Evolutionary conservation across 1,140 invertebrate species (phyloP), one percentile per base, ranked within the genome.

Genomic region (Bombus pyrosoma): DNA sequence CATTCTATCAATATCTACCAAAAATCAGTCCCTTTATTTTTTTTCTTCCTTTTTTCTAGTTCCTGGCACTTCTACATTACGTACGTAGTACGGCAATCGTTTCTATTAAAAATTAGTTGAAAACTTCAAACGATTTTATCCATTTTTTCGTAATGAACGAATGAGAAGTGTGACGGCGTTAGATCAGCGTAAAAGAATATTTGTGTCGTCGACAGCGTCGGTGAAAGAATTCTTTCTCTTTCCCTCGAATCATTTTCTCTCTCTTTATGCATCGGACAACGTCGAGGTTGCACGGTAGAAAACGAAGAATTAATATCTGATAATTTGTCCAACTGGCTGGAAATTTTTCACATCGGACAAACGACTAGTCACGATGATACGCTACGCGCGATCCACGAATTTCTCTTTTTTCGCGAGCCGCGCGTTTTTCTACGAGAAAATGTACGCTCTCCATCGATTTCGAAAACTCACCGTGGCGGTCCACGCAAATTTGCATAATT

Each of bases 291-390:
- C 57, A 3, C n/a, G 37, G 32, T 12, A 41, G 57, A 39, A 66
- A 66, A 76, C 59, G 81, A 83, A 68, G 59, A 76, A 76, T 76
- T 83, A 83, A 83, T 83, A 75, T 83, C 72, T 12, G 41, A 62
- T 68, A 83, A 83, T 83, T 83, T 83, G 81, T 83, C 57, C 41
- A 57, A 13, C 62, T 28, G 71, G 73, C 25, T 76, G 72, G 22
- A 53, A 83, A 83, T 83, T 76, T 68, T 68, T 15, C 69, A 32
- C 53, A 43, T 39, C n/a, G 81, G 15, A 32, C 59, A 76, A 75
- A 68, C 72, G 57, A 32, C 41, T 41, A 25, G n/a, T 82, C 59
- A 37, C 81, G 41, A 75, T 75, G 81, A 82, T 82, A 74, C 57
- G 71, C 64, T 57, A 47, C 57, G 57, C 9, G 71, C 59, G 53